Conservation (phyloP, 2,797 vertebrate genomes). For the Notoglanidium macrostoma region DNA sequence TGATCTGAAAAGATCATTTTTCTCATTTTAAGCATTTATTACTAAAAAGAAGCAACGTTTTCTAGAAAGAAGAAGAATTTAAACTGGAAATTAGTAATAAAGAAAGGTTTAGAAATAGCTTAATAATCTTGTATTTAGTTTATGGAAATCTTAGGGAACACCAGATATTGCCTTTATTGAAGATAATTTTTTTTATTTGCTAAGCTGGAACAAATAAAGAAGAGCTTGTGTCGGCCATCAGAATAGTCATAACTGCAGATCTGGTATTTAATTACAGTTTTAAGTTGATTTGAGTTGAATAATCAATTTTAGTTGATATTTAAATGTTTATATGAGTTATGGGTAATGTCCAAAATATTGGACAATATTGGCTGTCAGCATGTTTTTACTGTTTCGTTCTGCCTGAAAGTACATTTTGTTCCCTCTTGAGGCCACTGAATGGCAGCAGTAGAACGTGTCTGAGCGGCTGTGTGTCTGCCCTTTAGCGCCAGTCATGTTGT, state of each 20-base stretch:
- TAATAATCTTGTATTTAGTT: not conserved
- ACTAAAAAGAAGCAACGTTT: too few species aligned
- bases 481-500: not conserved
- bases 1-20: too few species aligned
- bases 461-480: not conserved
- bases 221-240: too few species aligned
- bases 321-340: not conserved
- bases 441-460: not conserved
- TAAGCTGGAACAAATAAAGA: not conserved
- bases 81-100: too few species aligned
- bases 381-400: not conserved
- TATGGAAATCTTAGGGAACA: not conserved
- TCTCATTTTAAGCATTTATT: too few species aligned
- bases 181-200: not conserved
- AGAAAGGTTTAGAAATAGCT: not conserved
- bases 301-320: too few species aligned
- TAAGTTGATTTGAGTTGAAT: not conserved
- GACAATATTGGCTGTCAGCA: too few species aligned
- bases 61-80: too few species aligned
- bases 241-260: not conserved
- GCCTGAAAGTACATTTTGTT: slow-evolving; percentile 31
- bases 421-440: slow-evolving; percentile 25
- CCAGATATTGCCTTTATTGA: not conserved
- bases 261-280: not conserved
- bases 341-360: too few species aligned